Evolutionary conservation across 2,888 invertebrate species (phyloP), one percentile per base, ranked within the genome.

Genomic region (Hydrotaea diabolus): DNA sequence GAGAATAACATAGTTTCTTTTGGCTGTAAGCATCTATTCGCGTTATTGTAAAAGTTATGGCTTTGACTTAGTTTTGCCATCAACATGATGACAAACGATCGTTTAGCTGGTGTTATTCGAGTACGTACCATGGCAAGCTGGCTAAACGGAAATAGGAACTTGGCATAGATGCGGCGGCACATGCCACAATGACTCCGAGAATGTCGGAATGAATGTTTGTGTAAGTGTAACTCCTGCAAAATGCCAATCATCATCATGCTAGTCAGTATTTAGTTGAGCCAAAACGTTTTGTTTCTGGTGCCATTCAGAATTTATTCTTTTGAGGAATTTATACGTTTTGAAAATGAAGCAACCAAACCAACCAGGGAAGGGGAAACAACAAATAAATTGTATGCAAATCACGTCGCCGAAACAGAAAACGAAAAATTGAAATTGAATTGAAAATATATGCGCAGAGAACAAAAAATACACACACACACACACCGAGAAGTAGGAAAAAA

Each of bases 401-500:
- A 80, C 83, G 80, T 72, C 77, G 39, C 17, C 76, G 17, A 74
- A 71, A 80, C 74, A 26, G 55, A 64, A 55, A 75, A 78, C 59
- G 26, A 13, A 77, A 62, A 72, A 77, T 74, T 55, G 43, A 79
- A 73, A 53, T 55, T 64, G 53, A 64, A 79, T 64, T 64, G 73
- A 15, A 73, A 64, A 64, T 74, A 80, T 64, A 59, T 74, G 36
- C n/a, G n/a, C 21, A 78, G 57, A 72, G 21, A 57, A 13, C 15
- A n/a, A 39, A 46, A 49, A 23, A 69, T 43, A 53, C 13, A 19
- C 43, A 43, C 43, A 43, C 9, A 43, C 11, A 43, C 15, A 36
- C 36, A 36, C 36, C 8, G 36, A n/a, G n/a, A n/a, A n/a, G n/a
- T n/a, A n/a, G n/a, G 31, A 31, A 31, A 31, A 43, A 2, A 7